A percentile compares a stretch with the other conserved stretches of the same genome.
Conservation (phyloP, 2,113 vertebrate species). For the Diphyllodes magnificus region DNA sequence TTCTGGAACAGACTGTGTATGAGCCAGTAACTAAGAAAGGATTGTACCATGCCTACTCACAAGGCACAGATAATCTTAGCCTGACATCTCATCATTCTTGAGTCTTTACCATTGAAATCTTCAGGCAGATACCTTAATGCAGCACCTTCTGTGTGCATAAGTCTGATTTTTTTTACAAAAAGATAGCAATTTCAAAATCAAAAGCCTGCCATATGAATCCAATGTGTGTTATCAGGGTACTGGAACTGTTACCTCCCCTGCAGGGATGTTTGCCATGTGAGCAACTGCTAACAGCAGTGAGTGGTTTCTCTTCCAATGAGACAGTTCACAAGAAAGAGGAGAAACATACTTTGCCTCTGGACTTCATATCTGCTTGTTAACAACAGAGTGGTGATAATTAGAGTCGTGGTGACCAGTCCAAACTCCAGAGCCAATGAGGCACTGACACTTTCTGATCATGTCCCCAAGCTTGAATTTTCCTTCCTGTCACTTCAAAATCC, state of each 20-base stretch:
- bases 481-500: background rate
- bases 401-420: background rate
- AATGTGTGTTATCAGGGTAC: background rate
- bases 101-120: background rate
- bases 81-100: background rate
- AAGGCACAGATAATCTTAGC: background rate
- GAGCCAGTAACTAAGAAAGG: background rate
- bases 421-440: background rate
- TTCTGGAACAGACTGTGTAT: background rate
- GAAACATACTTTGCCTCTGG: background rate
- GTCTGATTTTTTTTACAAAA: background rate
- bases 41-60: background rate
- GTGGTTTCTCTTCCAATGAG: background rate
- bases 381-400: background rate
- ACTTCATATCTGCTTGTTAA: background rate
- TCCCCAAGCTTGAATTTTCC: background rate
- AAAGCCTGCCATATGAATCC: background rate
- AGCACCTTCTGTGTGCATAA: background rate
- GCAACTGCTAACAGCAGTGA: background rate
- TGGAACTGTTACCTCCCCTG: background rate
- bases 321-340: background rate
- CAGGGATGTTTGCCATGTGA: background rate
- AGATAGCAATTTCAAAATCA: background rate
- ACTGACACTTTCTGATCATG: background rate
- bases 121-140: background rate